These are phyloP conservation scores for Delia radicum DNA, from an alignment of 1,140 invertebrate species.

Conservation along the genomic window DNA sequence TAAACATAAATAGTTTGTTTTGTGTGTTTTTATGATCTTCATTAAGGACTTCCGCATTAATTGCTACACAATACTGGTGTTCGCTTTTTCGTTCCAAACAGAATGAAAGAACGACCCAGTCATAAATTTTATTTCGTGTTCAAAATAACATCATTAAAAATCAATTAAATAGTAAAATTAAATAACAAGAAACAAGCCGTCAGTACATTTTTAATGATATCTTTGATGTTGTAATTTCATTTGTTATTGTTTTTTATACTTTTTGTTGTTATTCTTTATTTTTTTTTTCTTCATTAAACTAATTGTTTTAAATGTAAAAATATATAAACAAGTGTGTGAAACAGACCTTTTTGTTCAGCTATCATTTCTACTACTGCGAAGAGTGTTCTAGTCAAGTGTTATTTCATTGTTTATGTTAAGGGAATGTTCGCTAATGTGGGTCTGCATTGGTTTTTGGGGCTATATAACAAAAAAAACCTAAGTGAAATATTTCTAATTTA, in stretches of 20 bases:
- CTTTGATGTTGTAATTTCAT: not conserved
- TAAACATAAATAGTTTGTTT: not conserved
- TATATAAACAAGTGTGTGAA: not conserved
- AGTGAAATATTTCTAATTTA: too few species aligned
- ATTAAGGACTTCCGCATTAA: conserved; percentile 22
- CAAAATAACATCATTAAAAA: conserved; percentile 19
- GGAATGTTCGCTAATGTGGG: too few species aligned
- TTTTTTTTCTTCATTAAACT: not conserved
- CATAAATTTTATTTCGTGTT: conserved; percentile 15
- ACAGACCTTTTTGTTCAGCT: not conserved
- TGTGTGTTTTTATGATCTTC: conserved; percentile 2
- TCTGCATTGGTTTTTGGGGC: too few species aligned
- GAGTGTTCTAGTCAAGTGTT: not conserved
- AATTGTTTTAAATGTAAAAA: not conserved
- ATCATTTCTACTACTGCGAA: not conserved
- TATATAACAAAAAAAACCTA: too few species aligned
- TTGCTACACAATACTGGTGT: not conserved
- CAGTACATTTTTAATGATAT: not conserved
- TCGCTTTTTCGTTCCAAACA: too few species aligned
- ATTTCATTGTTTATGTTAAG: too few species aligned
- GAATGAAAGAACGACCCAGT: not conserved
- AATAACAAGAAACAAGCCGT: not conserved
- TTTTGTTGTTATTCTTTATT: not conserved
- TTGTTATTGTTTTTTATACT: not conserved
- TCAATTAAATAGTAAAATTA: not conserved